These are phyloP conservation scores for Pristionchus mayeri DNA, from an alignment of 2,888 invertebrate species.

Conservation along the genomic window DNA sequence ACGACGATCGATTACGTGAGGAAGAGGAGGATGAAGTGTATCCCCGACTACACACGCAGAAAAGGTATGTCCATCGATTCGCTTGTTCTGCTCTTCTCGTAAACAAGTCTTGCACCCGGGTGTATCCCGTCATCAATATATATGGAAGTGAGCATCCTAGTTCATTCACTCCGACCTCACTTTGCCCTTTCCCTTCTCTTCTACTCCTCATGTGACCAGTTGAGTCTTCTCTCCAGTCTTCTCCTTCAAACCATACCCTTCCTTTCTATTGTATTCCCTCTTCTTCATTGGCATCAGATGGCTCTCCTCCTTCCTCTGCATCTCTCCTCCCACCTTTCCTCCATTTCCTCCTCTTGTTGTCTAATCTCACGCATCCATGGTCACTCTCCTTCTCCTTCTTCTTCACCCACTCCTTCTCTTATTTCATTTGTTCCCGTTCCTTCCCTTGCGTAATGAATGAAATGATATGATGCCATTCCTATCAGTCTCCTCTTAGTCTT, in stretches of 20 bases:
- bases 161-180: background rate
- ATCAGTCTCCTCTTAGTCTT: constrained; percentile 22
- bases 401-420: background rate
- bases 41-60: constrained; percentile 30
- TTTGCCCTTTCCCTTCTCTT: constrained; percentile 15
- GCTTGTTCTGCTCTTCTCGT: constrained; percentile 20
- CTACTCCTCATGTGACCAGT: background rate
- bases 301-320: background rate
- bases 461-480: constrained; percentile 16
- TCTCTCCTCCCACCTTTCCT: background rate
- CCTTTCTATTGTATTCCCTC: background rate
- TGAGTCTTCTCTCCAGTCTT: background rate
- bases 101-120: constrained; percentile 7
- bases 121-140: constrained; percentile 22
- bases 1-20: constrained; percentile 31
- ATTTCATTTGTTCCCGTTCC: background rate
- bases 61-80: constrained; percentile 31
- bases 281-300: background rate
- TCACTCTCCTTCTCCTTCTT: constrained; percentile 31
- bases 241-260: background rate
- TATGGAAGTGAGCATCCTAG: constrained; percentile 3
- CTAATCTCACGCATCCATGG: background rate
- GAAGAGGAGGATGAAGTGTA: constrained; percentile 47
- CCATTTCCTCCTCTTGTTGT: constrained; percentile 5
- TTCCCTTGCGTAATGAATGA: constrained; percentile 10